phyloP scores from a whole-genome alignment of 1,140 invertebrate genomes.

The Andrena cerasifolii region DNA sequence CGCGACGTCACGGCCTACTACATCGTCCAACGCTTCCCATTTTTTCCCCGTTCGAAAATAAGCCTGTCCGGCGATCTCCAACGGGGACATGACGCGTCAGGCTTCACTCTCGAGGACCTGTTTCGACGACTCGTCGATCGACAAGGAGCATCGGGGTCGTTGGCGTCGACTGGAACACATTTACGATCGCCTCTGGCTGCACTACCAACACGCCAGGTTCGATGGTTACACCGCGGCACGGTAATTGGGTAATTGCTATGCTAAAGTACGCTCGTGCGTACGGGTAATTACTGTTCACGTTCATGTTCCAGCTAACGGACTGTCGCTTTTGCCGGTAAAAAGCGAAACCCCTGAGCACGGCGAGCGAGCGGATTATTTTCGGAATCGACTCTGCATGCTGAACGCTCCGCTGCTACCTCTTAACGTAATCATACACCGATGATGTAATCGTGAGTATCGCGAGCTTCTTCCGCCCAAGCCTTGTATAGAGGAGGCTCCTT shows the following conservation, averaged over 20 bases:
- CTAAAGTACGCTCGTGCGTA: conserved; percentile 16
- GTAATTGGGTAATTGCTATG: conserved; percentile 43
- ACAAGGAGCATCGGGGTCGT: neutral
- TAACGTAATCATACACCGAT: neutral
- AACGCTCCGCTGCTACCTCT: too few relatives aligned
- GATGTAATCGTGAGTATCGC: neutral
- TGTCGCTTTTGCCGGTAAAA: conserved; percentile 32
- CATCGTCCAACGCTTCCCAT: neutral
- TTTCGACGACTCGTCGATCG: neutral
- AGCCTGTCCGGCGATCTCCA: neutral
- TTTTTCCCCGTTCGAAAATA: neutral
- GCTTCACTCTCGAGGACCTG: neutral
- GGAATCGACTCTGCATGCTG: neutral
- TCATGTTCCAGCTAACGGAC: conserved; percentile 13
- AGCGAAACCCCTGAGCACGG: conserved; percentile 6
- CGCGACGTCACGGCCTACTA: neutral
- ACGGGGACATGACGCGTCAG: neutral
- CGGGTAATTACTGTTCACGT: conserved; percentile 11
- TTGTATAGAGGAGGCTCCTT: too few relatives aligned
- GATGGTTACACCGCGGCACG: neutral
- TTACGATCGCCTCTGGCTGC: conserved; percentile 11
- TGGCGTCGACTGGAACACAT: neutral
- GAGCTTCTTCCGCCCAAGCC: too few relatives aligned
- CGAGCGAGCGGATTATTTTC: neutral
- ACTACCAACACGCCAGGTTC: neutral